phyloP scores from a whole-genome alignment of 2,797 vertebrate species.

The Acrossocheilus fasciatus region DNA sequence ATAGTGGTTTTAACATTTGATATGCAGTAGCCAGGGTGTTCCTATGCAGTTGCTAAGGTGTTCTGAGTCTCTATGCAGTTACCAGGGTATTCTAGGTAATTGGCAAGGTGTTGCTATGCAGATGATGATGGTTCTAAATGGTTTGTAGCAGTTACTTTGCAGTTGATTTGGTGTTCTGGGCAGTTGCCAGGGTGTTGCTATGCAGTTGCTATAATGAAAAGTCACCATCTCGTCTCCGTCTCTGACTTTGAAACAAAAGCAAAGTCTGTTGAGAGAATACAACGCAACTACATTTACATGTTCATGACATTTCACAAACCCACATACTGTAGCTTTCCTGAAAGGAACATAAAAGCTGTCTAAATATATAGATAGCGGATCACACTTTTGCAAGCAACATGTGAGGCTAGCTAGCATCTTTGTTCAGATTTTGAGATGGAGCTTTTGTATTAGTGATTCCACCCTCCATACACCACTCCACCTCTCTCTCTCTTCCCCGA shows the following conservation, averaged over 20 bases:
- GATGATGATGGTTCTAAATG: neutral
- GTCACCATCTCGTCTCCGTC: neutral
- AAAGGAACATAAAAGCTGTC: neutral
- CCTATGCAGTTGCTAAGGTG: neutral
- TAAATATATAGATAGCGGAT: neutral
- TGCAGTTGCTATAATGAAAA: neutral
- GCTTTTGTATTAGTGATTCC: conserved; percentile 16
- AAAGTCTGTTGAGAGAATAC: neutral
- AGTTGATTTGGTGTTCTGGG: neutral
- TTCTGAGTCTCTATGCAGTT: neutral
- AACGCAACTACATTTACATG: neutral
- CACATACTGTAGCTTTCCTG: neutral
- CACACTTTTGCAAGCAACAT: neutral
- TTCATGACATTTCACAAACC: conserved; percentile 1
- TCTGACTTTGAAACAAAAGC: neutral
- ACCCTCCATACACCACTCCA: neutral
- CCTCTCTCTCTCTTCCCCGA: neutral
- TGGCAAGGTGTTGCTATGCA: neutral
- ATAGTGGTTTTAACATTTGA: too few species aligned
- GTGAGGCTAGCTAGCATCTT: neutral
- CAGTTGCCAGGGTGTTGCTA: neutral
- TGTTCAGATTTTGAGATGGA: neutral
- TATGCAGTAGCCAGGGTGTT: neutral
- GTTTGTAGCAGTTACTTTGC: too few species aligned
- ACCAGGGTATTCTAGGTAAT: neutral